phyloP scores from a whole-genome alignment of 2,888 invertebrate species.

The Drosophila helvetica region DNA sequence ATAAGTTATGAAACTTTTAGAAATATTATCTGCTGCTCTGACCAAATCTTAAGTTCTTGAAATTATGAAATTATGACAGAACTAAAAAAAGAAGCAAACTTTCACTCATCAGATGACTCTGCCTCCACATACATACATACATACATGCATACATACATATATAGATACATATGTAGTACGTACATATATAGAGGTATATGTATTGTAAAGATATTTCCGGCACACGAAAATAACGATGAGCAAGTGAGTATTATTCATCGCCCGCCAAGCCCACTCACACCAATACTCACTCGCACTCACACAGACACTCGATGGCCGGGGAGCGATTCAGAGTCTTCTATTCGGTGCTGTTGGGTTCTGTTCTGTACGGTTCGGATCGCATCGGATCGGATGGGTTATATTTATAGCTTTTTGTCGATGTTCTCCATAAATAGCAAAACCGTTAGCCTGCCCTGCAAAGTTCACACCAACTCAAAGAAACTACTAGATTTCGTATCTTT shows the following conservation, averaged over 20 bases:
- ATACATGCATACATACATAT: constrained; percentile 10
- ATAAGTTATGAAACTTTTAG: neutral
- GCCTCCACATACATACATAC: constrained; percentile 9
- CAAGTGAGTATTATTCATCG: constrained; percentile 65
- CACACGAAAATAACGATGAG: constrained; percentile 75
- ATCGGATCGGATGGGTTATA: constrained; percentile 41
- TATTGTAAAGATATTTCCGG: constrained; percentile 55
- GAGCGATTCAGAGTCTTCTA: constrained; percentile 34
- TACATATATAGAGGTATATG: neutral
- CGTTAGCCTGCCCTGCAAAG: constrained; percentile 24
- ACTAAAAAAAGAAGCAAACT: neutral
- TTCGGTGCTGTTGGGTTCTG: constrained; percentile 5
- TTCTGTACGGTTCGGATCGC: constrained; percentile 5
- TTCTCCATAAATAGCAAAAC: constrained; percentile 80
- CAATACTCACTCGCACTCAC: constrained; percentile 18
- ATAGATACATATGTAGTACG: neutral
- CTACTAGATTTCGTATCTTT: constrained; percentile 26
- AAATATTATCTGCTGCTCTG: neutral
- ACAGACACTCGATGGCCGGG: constrained; percentile 38
- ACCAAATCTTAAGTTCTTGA: neutral
- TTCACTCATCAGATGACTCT: constrained; percentile 30
- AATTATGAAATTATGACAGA: constrained; percentile 1
- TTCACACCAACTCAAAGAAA: constrained; percentile 18
- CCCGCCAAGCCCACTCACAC: constrained; percentile 37
- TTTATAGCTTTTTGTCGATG: constrained; percentile 62